A percentile compares a stretch with the other conserved stretches of the same genome.
phyloP scores from a whole-genome alignment of 23 tunicate genomes.

The Halocynthia roretzi region DNA sequence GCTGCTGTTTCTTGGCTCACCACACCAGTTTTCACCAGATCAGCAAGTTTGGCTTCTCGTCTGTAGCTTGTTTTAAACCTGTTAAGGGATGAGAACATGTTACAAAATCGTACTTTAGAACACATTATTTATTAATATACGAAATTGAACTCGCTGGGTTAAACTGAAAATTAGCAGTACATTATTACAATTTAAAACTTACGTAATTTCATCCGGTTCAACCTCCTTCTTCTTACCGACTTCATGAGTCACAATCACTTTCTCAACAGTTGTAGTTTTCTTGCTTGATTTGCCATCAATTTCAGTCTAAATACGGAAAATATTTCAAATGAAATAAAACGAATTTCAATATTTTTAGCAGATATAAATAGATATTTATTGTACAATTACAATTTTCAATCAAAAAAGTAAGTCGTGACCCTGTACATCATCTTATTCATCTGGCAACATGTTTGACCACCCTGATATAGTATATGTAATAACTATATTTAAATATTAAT shows the following conservation, averaged over 20 bases:
- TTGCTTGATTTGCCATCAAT: slow-evolving; percentile 1
- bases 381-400: no score
- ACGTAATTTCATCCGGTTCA: slow-evolving; percentile 18
- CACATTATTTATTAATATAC: not conserved
- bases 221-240: slow-evolving; percentile 3
- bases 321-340: no score
- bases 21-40: slow-evolving; percentile 37
- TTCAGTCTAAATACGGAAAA: not conserved
- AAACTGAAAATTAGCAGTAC: not conserved
- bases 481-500: no score
- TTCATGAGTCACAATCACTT: slow-evolving; percentile 22
- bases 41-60: slow-evolving; percentile 32
- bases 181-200: not conserved
- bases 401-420: no score
- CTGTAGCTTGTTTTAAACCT: slow-evolving; percentile 57
- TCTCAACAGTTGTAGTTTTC: slow-evolving; percentile 19
- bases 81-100: not conserved
- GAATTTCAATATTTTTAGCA: no score
- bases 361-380: no score
- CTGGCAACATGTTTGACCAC: no score
- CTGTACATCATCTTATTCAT: no score
- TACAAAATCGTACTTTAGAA: not conserved
- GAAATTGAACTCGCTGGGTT: not conserved
- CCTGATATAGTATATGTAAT: no score
- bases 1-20: slow-evolving; percentile 33